Evolutionary conservation across 2,113 vertebrate genomes (phyloP).

Genomic region (Connochaetes taurinus): DNA sequence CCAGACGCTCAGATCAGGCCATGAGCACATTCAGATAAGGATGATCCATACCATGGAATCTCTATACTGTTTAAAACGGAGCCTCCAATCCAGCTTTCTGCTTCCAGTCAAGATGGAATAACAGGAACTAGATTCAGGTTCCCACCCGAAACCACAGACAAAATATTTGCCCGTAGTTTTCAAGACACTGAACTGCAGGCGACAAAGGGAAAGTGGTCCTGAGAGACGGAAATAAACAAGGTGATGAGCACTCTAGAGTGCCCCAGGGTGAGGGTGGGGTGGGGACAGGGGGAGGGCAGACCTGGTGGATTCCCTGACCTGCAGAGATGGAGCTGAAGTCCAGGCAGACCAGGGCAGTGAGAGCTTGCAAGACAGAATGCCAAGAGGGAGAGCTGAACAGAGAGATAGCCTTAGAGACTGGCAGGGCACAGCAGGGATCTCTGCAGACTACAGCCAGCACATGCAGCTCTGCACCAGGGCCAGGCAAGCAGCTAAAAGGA

Average conservation of each 20-base stretch:
- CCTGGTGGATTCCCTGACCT: background rate
- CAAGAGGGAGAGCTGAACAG: background rate
- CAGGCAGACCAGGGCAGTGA: background rate
- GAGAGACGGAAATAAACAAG: background rate
- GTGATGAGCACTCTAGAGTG: background rate
- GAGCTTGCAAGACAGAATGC: background rate
- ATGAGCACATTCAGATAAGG: background rate
- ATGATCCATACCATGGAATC: background rate
- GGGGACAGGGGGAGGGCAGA: background rate
- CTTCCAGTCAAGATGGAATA: constrained; percentile 11
- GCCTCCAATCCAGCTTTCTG: background rate
- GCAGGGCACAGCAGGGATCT: no score
- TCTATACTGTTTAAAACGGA: background rate
- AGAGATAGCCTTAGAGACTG: accelerated
- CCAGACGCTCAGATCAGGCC: background rate
- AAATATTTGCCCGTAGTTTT: background rate
- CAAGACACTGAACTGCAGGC: background rate
- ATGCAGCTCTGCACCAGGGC: background rate
- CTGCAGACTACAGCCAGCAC: background rate
- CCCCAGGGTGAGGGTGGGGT: background rate
- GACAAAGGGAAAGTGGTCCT: background rate
- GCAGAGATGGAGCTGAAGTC: background rate
- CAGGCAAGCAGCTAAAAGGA: background rate
- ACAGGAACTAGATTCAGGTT: constrained; percentile 7
- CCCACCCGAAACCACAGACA: constrained; percentile 40